Conservation (phyloP, 1,140 invertebrate genomes). For the Ceratina calcarata region DNA sequence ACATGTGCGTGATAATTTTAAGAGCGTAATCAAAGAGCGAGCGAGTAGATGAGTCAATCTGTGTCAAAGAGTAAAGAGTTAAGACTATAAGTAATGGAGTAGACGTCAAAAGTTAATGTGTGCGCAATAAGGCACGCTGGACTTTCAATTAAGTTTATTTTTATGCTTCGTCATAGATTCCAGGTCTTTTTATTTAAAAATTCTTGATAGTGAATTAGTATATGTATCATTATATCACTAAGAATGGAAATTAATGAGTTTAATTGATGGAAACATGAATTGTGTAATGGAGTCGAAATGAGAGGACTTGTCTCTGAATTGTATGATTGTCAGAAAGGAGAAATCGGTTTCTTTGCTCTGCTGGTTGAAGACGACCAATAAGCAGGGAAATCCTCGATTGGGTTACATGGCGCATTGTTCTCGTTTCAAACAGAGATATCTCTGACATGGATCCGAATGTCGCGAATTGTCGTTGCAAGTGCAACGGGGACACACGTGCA, state of each 20-base stretch:
- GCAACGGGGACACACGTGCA: slow-evolving; percentile 35
- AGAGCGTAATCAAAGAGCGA: slow-evolving; percentile 1
- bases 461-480: slow-evolving; percentile 32
- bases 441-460: slow-evolving; percentile 3
- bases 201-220: too few relatives aligned
- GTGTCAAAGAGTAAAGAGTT: slow-evolving; percentile 12
- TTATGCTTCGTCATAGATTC: too few relatives aligned
- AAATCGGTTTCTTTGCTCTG: neutral
- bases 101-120: neutral
- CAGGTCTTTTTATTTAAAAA: too few relatives aligned
- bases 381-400: slow-evolving; percentile 1
- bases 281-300: too few relatives aligned
- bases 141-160: neutral
- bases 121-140: neutral
- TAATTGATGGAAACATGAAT: too few relatives aligned
- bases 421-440: slow-evolving; percentile 15
- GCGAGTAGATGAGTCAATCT: slow-evolving; percentile 1
- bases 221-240: too few relatives aligned
- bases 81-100: neutral
- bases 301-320: too few relatives aligned
- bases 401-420: slow-evolving; percentile 10
- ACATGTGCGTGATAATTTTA: slow-evolving; percentile 8
- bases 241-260: too few relatives aligned
- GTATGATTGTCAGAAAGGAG: too few relatives aligned
- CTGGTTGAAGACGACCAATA: neutral